Base-by-base conservation (phyloP, 2,888 invertebrate genomes). In the Agrotis exclamationis region DNA sequence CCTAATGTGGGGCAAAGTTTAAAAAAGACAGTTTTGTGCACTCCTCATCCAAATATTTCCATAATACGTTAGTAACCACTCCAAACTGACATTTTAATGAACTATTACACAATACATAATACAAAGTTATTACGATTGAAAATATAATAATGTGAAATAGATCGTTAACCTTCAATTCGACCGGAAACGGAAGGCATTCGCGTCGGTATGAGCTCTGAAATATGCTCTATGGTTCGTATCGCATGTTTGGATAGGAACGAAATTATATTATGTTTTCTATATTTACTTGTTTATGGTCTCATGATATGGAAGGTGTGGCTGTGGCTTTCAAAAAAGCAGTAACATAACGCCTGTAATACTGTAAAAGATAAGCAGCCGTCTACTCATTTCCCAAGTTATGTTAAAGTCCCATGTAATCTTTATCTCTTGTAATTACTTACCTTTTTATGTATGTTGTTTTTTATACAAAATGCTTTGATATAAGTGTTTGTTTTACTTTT, bases 151-250 rank as follows among this genome's bases (percentile, higher is more conserved):
- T 65, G 65, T 48, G 56, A 66, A 65, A 47, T 48, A 62, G 60
- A 74, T 63, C 79, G 48, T 57, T 65, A 45, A 57, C 76, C 76
- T 76, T 80, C 50, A 51, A 20, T 13, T 7, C 11, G 9, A 14
- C 74, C 79, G 74, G 74, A 75, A 79, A 51, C 74, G 74, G 74
- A 79, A 79, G 24, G 24, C 63, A 79, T 63, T 75, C 13, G 58
- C 70, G 70, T 47, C 24, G 51, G 47, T 53, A 13, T 72, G 39
- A 50, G 70, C 53, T 78, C 45, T 71, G 60, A 56, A 71, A 71
- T 71, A 60, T 60, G 70, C 45, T 72, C 45, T 74, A n/a, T 56
- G 59, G 20, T 77, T 59, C 33, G 72, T 20, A 56, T 44, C 56
- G 33, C 24, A 14, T 45, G 24, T 33, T 48, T 28, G 24, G 48